Conservation (phyloP, 2,797 vertebrate genomes). For the Lagorchestes hirsutus region DNA sequence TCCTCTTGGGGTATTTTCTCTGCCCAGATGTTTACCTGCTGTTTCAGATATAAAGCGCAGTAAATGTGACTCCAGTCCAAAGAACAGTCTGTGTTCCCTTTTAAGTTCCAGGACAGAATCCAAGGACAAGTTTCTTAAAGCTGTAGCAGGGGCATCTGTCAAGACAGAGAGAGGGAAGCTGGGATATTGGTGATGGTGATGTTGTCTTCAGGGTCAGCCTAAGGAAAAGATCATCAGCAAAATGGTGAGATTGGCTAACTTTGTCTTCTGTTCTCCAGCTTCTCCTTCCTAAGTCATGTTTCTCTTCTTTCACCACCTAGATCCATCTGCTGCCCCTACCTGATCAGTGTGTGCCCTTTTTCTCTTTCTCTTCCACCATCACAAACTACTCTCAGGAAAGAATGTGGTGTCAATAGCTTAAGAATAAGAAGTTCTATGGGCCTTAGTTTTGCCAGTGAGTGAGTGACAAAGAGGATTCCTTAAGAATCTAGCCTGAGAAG, state of each 20-base stretch:
- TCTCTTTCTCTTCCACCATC: not conserved
- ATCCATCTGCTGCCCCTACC: not conserved
- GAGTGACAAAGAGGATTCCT: not conserved
- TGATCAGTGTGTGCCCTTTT: not conserved
- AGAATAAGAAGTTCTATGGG: not conserved
- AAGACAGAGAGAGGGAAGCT: not conserved
- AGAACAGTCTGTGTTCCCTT: not conserved
- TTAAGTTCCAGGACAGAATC: not conserved
- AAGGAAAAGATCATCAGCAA: not conserved
- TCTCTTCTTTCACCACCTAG: not conserved
- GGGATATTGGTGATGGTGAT: not conserved
- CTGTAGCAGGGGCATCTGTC: not conserved
- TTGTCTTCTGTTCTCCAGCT: not conserved
- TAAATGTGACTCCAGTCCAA: not conserved
- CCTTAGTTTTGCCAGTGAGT: not conserved
- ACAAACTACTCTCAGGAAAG: not conserved
- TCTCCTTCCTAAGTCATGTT: not conserved
- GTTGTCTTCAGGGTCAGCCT: not conserved
- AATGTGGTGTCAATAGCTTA: not conserved
- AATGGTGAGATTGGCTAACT: not conserved
- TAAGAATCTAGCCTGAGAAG: not conserved
- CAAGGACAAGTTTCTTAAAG: not conserved
- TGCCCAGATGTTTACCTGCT: not conserved
- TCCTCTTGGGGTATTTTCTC: not conserved
- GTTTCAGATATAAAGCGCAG: not conserved